Conservation (phyloP, 2,797 vertebrate species). For the Lates japonicus region DNA sequence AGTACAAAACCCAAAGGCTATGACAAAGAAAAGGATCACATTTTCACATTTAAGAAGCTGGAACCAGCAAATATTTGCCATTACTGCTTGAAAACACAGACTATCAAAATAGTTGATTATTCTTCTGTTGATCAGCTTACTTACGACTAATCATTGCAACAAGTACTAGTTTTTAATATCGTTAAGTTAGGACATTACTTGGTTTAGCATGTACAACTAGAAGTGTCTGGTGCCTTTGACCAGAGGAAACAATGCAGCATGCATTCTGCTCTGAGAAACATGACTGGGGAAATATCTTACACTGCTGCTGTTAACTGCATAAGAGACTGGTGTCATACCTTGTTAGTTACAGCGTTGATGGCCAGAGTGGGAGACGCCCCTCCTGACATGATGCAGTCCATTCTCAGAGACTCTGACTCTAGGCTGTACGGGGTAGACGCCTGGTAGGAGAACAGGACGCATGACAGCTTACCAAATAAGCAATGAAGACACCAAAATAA, state of each 20-base stretch:
- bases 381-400: conserved; percentile 93
- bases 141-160: too few species aligned
- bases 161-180: too few species aligned
- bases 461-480: neutral
- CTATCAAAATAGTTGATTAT: too few species aligned
- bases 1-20: neutral
- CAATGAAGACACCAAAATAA: neutral
- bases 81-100: neutral
- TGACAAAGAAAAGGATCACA: neutral
- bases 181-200: too few species aligned
- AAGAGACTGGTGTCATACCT: conserved; percentile 79
- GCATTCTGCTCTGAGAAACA: neutral
- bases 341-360: conserved; percentile 91
- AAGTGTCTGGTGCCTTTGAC: neutral
- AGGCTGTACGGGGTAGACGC: conserved; percentile 92
- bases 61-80: neutral
- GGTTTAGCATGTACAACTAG: too few species aligned
- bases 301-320: neutral
- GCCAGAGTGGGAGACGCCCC: conserved; percentile 90
- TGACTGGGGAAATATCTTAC: neutral
- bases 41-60: neutral
- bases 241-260: too few species aligned
- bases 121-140: neutral
- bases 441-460: conserved; percentile 65
- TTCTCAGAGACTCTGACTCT: conserved; percentile 92